These are phyloP conservation scores for Planococcus citri DNA, from an alignment of 1,140 invertebrate genomes.

Conservation along the genomic window DNA sequence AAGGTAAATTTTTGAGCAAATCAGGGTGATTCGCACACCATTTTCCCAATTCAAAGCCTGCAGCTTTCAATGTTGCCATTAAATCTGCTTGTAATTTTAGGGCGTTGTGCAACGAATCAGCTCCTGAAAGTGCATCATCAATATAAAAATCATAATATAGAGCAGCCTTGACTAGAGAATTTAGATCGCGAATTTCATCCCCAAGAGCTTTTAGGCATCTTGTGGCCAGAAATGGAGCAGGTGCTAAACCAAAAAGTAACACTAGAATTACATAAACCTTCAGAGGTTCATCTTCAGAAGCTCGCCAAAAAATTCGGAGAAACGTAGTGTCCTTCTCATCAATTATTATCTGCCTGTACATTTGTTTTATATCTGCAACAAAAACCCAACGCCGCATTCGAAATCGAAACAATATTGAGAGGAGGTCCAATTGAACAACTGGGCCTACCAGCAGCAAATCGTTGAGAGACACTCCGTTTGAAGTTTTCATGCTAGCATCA, in stretches of 20 bases:
- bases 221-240: conserved; percentile 32
- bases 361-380: too few relatives aligned
- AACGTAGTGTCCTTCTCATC: too few relatives aligned
- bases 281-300: conserved; percentile 27
- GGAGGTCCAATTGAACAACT: too few relatives aligned
- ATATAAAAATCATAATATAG: conserved; percentile 28
- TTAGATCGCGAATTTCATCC: conserved; percentile 28
- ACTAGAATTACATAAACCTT: conserved; percentile 29
- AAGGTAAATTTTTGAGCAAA: conserved; percentile 21
- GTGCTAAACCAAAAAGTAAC: conserved; percentile 31
- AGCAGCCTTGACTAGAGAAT: conserved; percentile 25
- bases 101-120: too few relatives aligned
- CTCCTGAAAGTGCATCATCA: conserved; percentile 27
- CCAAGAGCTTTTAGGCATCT: conserved; percentile 32
- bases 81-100: too few relatives aligned
- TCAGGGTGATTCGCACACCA: conserved; percentile 23
- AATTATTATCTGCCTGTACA: too few relatives aligned
- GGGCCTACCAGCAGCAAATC: too few relatives aligned
- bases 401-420: too few relatives aligned
- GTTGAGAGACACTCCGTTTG: too few relatives aligned
- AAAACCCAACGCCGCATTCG: too few relatives aligned
- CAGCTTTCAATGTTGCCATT: conserved; percentile 24
- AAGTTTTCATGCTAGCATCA: too few relatives aligned
- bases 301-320: too few relatives aligned
- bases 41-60: conserved; percentile 29